Percentiles rank a stretch among this genome's conserved stretches.
These are phyloP conservation scores for Macrotrachela quadricornifera DNA, from an alignment of 1,140 invertebrate species.

Conservation along the genomic window DNA sequence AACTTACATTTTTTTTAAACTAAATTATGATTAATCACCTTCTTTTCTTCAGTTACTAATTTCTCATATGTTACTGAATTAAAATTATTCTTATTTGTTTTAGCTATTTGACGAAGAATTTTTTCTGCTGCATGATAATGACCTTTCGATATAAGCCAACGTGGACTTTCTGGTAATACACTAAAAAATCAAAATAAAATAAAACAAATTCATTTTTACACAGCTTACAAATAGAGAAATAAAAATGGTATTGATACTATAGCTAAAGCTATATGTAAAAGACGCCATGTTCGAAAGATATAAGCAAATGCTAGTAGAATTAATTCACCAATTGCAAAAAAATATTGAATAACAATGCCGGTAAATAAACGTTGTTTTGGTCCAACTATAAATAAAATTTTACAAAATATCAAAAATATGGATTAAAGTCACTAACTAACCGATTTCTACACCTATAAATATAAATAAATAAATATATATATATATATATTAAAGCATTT, in stretches of 20 bases:
- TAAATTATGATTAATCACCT: no score
- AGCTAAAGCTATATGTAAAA: background rate
- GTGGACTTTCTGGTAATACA: conserved; percentile 18
- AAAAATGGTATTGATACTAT: conserved; percentile 4
- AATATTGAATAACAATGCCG: conserved; percentile 6
- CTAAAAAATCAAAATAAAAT: conserved; percentile 6
- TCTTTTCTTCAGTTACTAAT: background rate
- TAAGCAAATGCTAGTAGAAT: conserved; percentile 1
- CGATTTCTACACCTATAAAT: no score
- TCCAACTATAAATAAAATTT: background rate
- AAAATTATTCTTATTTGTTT: conserved; percentile 13
- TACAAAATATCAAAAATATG: no score
- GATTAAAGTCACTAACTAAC: no score
- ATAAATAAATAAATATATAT: no score
- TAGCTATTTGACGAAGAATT: conserved; percentile 14
- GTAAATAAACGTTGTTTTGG: background rate
- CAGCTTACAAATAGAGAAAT: conserved; percentile 3
- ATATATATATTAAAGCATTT: background rate
- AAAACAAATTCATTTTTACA: background rate
- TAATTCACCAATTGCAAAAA: conserved; percentile 8
- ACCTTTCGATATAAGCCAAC: conserved; percentile 17
- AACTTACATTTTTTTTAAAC: no score
- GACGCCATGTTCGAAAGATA: background rate
- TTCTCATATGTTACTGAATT: background rate
- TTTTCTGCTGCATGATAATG: conserved; percentile 14